Evolutionary conservation across 2,888 invertebrate species (phyloP).

Genomic region (Hirtodrosophila confusa): DNA sequence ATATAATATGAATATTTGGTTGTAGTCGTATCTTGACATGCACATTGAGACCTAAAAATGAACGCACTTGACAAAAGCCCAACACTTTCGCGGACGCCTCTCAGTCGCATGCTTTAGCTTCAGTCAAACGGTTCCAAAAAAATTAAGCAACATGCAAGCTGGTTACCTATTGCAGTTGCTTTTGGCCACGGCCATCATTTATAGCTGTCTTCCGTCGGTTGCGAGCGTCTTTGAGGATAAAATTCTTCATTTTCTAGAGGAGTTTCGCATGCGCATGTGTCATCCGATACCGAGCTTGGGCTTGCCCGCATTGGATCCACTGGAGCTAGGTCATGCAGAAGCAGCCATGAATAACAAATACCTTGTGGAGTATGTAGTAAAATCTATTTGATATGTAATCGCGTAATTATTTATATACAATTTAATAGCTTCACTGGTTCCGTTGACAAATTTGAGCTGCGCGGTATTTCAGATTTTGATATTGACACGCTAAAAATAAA

Average conservation of each 20-base stretch:
- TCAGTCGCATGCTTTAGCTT: constrained; percentile 39
- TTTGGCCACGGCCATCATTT: constrained; percentile 38
- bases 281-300: constrained; percentile 78
- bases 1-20: constrained; percentile 8
- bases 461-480: constrained; percentile 73
- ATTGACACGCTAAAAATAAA: constrained; percentile 58
- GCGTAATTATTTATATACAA: neutral
- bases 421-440: constrained; percentile 69
- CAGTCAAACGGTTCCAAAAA: constrained; percentile 26
- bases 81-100: constrained; percentile 4
- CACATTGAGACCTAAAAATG: constrained; percentile 19
- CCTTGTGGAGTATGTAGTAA: constrained; percentile 66
- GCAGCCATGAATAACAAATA: constrained; percentile 67
- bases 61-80: constrained; percentile 57
- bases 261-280: constrained; percentile 80
- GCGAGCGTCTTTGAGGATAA: constrained; percentile 54
- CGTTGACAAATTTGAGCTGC: constrained; percentile 63
- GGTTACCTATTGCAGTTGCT: constrained; percentile 18
- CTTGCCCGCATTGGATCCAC: constrained; percentile 80
- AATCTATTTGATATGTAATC: too few species aligned
- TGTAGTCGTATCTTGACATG: constrained; percentile 55
- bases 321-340: constrained; percentile 55
- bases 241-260: constrained; percentile 70
- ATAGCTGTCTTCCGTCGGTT: constrained; percentile 37
- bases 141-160: constrained; percentile 34